Base-by-base conservation (phyloP, 1,140 invertebrate species). In the Drosophila ficusphila region DNA sequence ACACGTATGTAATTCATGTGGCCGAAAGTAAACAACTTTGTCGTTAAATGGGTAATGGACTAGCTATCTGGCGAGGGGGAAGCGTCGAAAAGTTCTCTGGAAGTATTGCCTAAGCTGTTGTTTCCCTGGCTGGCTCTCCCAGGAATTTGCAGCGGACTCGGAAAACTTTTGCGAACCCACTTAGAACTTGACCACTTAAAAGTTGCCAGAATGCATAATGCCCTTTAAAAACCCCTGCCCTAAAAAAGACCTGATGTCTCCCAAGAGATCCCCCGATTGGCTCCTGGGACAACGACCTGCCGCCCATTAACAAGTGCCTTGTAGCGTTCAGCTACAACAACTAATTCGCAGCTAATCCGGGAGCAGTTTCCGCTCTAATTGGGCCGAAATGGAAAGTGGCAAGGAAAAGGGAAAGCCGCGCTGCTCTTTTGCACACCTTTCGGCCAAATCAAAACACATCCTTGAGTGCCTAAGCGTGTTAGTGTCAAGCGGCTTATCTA, bases 161-260 rank as follows among this genome's bases (percentile, higher is more conserved):
- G 36, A 21, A 51, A 51, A 65, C 33, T 23, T 51, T 49, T 67
- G 8, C 8, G 12, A 21, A n/a, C n/a, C 19, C 44, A 67, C 62
- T 67, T 67, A 67, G 52, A 67, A 67, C 62, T 67, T 67, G 61
- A 68, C 36, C 64, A 68, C 61, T 64, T 42, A 67, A 42, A 65
- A 67, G 34, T 65, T 64, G 14, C 14, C n/a, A 8, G 19, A 48
- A 29, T 25, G 42, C 25, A 58, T 19, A 29, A 57, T 25, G 29
- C 14, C 47, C 25, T 54, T 54, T 54, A n/a, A 27, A 36, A 7
- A 8, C 48, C 3, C 12, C 2, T 5, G 7, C 1, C 18, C 25
- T 9, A 9, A 16, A 11, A 31, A 53, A 49, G 49, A 60, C 33
- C 33, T 60, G 56, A 21, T 12, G 23, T 21, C 19, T 27, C 21